phyloP scores from a whole-genome alignment of 2,113 vertebrate species.

The Perccottus glenii region DNA sequence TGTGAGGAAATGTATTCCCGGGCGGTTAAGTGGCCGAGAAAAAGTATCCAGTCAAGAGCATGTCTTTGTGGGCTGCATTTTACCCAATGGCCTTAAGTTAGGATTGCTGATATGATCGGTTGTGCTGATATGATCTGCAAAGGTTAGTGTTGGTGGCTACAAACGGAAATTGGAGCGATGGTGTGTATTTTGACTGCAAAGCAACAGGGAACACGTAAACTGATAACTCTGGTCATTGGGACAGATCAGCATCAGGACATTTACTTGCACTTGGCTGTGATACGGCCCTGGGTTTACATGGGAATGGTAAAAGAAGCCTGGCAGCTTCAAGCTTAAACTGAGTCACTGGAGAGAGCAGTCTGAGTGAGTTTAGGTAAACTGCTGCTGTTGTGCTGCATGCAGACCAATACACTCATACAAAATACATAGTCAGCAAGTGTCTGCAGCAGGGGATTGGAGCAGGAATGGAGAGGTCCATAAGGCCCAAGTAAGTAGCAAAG shows the following conservation, averaged over 20 bases:
- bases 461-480: too few relatives aligned
- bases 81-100: background rate
- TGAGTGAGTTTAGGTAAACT: background rate
- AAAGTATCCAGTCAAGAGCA: slow-evolving; percentile 15
- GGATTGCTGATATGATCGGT: slow-evolving; percentile 42
- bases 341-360: slow-evolving; percentile 5
- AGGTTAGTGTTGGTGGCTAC: slow-evolving; percentile 23
- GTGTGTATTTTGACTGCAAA: slow-evolving; percentile 35
- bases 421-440: slow-evolving; percentile 2
- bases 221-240: slow-evolving; percentile 24
- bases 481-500: background rate
- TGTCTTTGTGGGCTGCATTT: background rate
- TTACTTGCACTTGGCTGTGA: slow-evolving; percentile 6
- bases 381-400: background rate
- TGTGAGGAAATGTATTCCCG: slow-evolving; percentile 37
- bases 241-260: slow-evolving; percentile 20
- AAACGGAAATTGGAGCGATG: slow-evolving; percentile 36
- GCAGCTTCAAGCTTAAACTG: background rate
- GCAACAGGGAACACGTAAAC: slow-evolving; percentile 10
- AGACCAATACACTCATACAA: background rate
- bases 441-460: background rate
- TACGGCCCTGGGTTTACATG: slow-evolving; percentile 24
- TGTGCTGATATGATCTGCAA: slow-evolving; percentile 43
- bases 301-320: slow-evolving; percentile 14
- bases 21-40: slow-evolving; percentile 7